Evolutionary conservation across 2,888 invertebrate genomes (phyloP), one percentile per base, ranked within the genome.

Genomic region (Hedychridium roseum): DNA sequence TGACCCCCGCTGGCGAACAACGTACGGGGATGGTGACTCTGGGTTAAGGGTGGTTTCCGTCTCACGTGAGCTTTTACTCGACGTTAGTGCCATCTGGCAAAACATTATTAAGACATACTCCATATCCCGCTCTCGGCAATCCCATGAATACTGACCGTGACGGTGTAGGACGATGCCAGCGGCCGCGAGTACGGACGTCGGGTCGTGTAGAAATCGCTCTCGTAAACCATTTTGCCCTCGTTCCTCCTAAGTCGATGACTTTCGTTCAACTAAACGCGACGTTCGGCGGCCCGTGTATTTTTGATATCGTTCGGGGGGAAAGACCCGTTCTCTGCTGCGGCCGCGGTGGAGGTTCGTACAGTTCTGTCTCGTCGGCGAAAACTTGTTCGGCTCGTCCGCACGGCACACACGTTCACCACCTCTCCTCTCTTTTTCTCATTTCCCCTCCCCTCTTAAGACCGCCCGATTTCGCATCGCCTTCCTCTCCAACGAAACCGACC

Each of bases 171-270:
- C 70, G 88, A 84, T 60, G 84, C 82, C 58, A 86, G 81, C 53
- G 88, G 88, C 81, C 90, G 82, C 80, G 88, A 85, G 79, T 88
- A 89, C 64, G 91, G 89, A 82, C 92, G 88, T 82, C 92, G 89
- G 81, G 90, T 90, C 76, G 92, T 92, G 82, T 91, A 91, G 83
- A 91, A 93, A 84, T 92, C 92, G 85, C 90, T 90, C 84, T 92
- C 91, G 89, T 92, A 92, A 83, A 92, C 92, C 92, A 93, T 93
- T 82, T 83, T 86, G 72, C 53, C 56, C 78, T 58, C 81, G 80
- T 73, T 79, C 52, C 50, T 56, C 50, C 5, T 53, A 28, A 39
- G 43, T 42, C 14, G 30, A 15, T 46, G 27, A 32, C 39, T 53
- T 45, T 39, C 37, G 5, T 35, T 42, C 34, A 31, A 31, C 23